Evolutionary conservation across 2,113 vertebrate genomes (phyloP).

Genomic region (Hippoglossus stenolepis): DNA sequence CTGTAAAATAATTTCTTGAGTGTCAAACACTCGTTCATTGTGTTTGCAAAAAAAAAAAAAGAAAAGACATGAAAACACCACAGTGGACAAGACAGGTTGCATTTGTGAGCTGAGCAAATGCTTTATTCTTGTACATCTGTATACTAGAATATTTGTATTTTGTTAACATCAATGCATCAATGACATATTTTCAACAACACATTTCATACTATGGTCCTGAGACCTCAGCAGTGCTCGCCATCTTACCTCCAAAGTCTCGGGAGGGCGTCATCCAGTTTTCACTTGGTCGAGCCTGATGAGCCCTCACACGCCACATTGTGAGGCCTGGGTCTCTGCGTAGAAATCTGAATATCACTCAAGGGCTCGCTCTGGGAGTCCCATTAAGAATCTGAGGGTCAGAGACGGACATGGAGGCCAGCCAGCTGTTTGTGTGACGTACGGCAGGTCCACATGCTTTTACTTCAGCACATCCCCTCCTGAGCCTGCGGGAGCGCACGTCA

Average conservation of each 20-base stretch:
- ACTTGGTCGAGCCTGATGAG: no score
- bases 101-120: constrained; percentile 75
- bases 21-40: constrained; percentile 67
- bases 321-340: no score
- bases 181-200: constrained; percentile 65
- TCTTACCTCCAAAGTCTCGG: no score
- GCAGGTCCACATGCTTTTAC: constrained; percentile 60
- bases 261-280: background rate
- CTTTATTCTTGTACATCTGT: constrained; percentile 73
- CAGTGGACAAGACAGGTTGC: constrained; percentile 73
- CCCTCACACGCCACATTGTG: no score
- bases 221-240: constrained; percentile 16
- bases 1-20: constrained; percentile 88
- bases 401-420: no score
- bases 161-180: constrained; percentile 42
- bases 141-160: constrained; percentile 71
- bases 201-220: constrained; percentile 51
- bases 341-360: background rate
- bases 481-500: background rate
- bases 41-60: constrained; percentile 15
- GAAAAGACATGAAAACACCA: background rate
- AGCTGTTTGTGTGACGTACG: background rate
- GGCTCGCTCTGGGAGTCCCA: constrained; percentile 6
- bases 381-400: no score
- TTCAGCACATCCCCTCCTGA: constrained; percentile 71